Percentiles rank a stretch among this genome's conserved stretches.
Conservation (phyloP, 2,888 invertebrate species). For the Ennomos erosarius region DNA sequence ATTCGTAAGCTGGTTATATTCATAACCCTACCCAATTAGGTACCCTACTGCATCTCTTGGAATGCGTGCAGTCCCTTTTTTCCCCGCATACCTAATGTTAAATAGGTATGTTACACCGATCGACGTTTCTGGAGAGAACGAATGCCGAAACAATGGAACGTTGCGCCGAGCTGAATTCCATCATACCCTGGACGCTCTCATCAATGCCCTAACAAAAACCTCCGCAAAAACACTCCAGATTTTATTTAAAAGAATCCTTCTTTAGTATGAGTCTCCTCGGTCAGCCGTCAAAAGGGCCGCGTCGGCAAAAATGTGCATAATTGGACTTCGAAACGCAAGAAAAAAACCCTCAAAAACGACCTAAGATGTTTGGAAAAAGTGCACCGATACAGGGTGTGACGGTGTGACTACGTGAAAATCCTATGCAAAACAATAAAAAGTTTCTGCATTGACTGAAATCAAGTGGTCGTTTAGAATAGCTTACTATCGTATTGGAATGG, state of each 20-base stretch:
- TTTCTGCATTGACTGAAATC: too few relatives aligned
- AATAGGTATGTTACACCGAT: constrained; percentile 37
- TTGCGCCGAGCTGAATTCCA: constrained; percentile 66
- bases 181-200: constrained; percentile 69
- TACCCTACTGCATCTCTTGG: constrained; percentile 17
- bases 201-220: constrained; percentile 80
- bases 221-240: constrained; percentile 73
- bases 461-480: too few relatives aligned
- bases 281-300: constrained; percentile 75
- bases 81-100: constrained; percentile 35
- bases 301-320: constrained; percentile 84
- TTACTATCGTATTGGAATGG: too few relatives aligned
- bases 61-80: constrained; percentile 34
- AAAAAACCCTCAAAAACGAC: constrained; percentile 82
- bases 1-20: background rate
- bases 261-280: constrained; percentile 68
- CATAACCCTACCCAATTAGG: constrained; percentile 19
- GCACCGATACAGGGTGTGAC: constrained; percentile 71
- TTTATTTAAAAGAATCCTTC: constrained; percentile 82
- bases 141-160: constrained; percentile 55
- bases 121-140: constrained; percentile 12
- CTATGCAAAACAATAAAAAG: too few relatives aligned
- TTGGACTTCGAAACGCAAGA: constrained; percentile 71
- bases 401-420: too few relatives aligned
- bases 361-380: constrained; percentile 83